phyloP scores from a whole-genome alignment of 2,797 vertebrate species.

The Cephalopachus bancanus region DNA sequence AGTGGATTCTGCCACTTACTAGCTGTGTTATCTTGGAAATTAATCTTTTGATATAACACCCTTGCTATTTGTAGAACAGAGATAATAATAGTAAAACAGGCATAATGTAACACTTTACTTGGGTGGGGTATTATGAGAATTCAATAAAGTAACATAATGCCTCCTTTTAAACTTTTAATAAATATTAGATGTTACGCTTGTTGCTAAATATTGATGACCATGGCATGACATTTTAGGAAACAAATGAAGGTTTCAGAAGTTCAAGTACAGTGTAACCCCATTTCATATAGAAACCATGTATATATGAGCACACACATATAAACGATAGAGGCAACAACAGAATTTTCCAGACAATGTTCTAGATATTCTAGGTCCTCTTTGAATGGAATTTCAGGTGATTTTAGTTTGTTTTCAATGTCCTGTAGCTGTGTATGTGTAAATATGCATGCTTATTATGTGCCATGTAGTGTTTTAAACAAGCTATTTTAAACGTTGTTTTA shows the following conservation, averaged over 20 bases:
- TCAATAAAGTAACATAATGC: background rate
- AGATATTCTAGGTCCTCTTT: background rate
- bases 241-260: constrained; percentile 1
- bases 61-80: constrained; percentile 52
- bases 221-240: background rate
- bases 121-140: constrained; percentile 33
- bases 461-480: background rate
- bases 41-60: background rate
- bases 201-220: background rate
- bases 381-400: background rate
- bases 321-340: background rate
- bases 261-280: background rate
- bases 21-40: background rate
- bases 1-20: background rate
- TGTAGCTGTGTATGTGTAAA: background rate
- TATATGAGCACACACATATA: background rate
- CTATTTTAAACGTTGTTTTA: background rate
- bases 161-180: background rate
- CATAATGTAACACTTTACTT: background rate
- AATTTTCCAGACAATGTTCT: background rate
- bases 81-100: background rate
- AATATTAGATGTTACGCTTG: background rate
- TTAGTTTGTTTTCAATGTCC: background rate
- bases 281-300: constrained; percentile 18
- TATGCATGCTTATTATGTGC: background rate